Conservation (phyloP, 2,888 invertebrate genomes). For the Mantis religiosa region DNA sequence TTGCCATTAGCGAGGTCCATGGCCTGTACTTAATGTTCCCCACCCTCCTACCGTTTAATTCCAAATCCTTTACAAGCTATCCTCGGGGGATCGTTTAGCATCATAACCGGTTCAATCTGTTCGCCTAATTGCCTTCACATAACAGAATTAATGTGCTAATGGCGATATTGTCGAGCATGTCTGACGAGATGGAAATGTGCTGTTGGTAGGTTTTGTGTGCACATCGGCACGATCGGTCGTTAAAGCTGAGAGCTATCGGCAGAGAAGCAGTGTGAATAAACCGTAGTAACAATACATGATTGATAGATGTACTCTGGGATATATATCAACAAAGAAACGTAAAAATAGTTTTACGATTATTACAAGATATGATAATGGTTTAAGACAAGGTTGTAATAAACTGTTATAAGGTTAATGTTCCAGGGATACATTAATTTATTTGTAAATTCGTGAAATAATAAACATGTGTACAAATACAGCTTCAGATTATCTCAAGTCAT, state of each 20-base stretch:
- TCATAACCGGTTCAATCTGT: background rate
- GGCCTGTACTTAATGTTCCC: background rate
- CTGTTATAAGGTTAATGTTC: too few relatives aligned
- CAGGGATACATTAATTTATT: too few relatives aligned
- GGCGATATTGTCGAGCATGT: background rate
- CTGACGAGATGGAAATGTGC: background rate
- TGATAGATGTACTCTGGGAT: too few relatives aligned
- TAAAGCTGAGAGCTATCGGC: background rate
- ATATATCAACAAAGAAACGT: too few relatives aligned
- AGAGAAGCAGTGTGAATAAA: too few relatives aligned
- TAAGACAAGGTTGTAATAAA: too few relatives aligned
- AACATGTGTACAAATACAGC: too few relatives aligned
- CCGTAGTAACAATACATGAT: too few relatives aligned
- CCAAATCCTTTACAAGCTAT: background rate
- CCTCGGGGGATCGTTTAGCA: background rate
- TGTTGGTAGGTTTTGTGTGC: background rate
- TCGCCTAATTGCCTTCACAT: background rate
- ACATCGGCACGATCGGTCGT: background rate
- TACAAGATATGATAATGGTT: too few relatives aligned
- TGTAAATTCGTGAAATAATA: too few relatives aligned
- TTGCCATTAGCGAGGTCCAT: background rate
- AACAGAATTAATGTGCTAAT: background rate
- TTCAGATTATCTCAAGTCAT: too few relatives aligned
- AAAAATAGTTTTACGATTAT: too few relatives aligned
- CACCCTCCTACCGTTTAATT: background rate